phyloP scores from a whole-genome alignment of 1,140 invertebrate genomes.

The Nilaparvata lugens region DNA sequence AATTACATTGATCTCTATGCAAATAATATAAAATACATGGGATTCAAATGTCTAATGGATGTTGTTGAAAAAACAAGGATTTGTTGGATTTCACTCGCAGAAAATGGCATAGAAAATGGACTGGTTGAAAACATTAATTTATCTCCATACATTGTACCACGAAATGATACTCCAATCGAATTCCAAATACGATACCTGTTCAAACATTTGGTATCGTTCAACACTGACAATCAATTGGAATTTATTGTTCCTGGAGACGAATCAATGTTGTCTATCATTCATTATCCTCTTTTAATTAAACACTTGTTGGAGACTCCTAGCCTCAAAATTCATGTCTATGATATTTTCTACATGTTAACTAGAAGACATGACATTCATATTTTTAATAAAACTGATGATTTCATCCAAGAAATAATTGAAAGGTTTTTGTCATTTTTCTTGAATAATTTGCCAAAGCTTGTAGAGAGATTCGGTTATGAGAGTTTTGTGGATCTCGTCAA shows the following conservation, averaged over 20 bases:
- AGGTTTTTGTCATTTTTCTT: background rate
- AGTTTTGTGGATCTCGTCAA: background rate
- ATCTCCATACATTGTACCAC: too few relatives aligned
- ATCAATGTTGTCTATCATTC: background rate
- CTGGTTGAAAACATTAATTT: too few relatives aligned
- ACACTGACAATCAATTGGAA: background rate
- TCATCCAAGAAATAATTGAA: background rate
- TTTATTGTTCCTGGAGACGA: background rate
- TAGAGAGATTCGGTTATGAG: background rate
- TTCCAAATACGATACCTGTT: too few relatives aligned
- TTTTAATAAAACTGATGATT: background rate
- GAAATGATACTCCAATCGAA: too few relatives aligned
- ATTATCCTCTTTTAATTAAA: background rate
- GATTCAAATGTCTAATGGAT: too few relatives aligned
- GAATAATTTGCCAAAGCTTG: background rate
- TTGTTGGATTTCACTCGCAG: too few relatives aligned
- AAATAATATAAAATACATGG: too few relatives aligned
- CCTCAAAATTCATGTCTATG: background rate
- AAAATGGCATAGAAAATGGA: too few relatives aligned
- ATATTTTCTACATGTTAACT: background rate
- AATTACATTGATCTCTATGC: too few relatives aligned
- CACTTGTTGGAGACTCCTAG: background rate
- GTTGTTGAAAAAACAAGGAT: too few relatives aligned
- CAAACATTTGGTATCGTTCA: too few relatives aligned
- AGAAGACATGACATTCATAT: background rate